A percentile compares a stretch with the other conserved stretches of the same genome.
These are phyloP conservation scores for Dascyllus trimaculatus DNA, from an alignment of 2,113 vertebrate genomes.

Conservation along the genomic window DNA sequence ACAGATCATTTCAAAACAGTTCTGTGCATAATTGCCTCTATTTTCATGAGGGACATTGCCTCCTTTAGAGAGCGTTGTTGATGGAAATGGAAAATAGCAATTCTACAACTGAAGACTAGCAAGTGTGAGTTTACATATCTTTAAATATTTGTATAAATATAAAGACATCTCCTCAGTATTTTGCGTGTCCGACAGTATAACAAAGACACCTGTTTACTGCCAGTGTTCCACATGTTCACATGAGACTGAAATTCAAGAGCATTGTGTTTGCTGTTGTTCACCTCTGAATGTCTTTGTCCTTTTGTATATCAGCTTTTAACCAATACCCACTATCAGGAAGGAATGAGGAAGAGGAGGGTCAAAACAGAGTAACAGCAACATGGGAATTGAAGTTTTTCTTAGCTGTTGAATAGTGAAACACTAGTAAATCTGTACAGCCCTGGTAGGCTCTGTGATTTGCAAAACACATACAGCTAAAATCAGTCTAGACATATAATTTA, in stretches of 20 bases:
- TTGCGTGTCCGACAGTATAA: background rate
- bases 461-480: background rate
- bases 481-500: background rate
- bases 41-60: background rate
- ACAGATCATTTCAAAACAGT: background rate
- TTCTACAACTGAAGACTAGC: background rate
- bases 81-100: background rate
- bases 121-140: background rate
- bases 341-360: conserved; percentile 66
- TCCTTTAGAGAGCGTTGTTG: background rate
- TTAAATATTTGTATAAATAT: conserved; percentile 5
- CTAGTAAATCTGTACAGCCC: background rate
- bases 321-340: conserved; percentile 57
- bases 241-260: conserved; percentile 42
- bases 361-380: conserved; percentile 19
- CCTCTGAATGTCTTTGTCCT: conserved; percentile 41
- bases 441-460: too few species aligned
- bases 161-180: background rate
- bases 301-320: conserved; percentile 52
- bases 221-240: conserved; percentile 34
- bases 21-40: background rate
- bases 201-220: background rate
- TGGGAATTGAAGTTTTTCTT: background rate
- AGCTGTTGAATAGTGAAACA: background rate
- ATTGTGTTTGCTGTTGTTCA: conserved; percentile 19